Conservation (phyloP, 2,113 vertebrate species). For the Enhydra lutris region DNA sequence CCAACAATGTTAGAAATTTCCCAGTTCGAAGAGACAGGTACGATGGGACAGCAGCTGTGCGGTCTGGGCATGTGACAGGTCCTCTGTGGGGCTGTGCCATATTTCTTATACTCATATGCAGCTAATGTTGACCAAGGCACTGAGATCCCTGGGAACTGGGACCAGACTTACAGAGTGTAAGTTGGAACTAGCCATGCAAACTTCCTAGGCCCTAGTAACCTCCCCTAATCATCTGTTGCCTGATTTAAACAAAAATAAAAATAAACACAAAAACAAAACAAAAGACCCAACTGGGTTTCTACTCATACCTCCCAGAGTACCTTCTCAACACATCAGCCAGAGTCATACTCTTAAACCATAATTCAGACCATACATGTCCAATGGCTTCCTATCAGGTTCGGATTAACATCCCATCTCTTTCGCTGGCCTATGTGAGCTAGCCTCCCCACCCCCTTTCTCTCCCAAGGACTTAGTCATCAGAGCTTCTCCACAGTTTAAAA, state of each 20-base stretch:
- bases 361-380: neutral
- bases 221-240: neutral
- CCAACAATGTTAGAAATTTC: neutral
- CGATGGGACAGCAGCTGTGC: too few species aligned
- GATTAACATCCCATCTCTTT: neutral
- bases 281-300: neutral
- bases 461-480: neutral
- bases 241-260: neutral
- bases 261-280: neutral
- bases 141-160: neutral
- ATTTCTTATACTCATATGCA: rapidly evolving
- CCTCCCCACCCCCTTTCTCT: neutral
- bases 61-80: neutral
- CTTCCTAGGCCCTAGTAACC: neutral
- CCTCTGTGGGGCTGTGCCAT: rapidly evolving
- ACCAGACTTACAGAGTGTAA: neutral
- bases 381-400: neutral
- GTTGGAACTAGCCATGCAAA: neutral
- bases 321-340: neutral
- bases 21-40: neutral
- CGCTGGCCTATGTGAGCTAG: rapidly evolving
- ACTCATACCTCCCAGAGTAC: neutral
- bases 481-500: neutral
- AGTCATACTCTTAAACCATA: neutral
- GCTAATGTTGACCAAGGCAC: neutral